phyloP scores from a whole-genome alignment of 1,140 invertebrate species.

The Bombus waltoni region DNA sequence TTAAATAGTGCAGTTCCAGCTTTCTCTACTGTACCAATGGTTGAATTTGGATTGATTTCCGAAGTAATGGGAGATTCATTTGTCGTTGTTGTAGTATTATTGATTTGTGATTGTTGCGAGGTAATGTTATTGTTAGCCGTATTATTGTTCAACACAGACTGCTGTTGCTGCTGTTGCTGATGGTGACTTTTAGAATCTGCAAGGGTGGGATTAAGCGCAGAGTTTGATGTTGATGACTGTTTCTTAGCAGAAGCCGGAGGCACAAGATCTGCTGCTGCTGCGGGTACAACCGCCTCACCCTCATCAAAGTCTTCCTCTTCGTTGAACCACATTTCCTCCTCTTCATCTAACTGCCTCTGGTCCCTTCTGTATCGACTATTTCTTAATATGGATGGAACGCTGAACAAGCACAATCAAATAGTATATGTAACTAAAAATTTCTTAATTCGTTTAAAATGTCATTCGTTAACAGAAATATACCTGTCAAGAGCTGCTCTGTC shows the following conservation, averaged over 20 bases:
- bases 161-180: conserved; percentile 75
- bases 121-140: conserved; percentile 77
- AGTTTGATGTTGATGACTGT: conserved; percentile 80
- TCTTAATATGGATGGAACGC: conserved; percentile 90
- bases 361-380: conserved; percentile 93
- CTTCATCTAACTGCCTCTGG: conserved; percentile 96
- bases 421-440: conserved; percentile 9
- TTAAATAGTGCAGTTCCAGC: conserved; percentile 84
- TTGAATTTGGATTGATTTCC: conserved; percentile 80
- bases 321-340: conserved; percentile 99
- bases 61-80: conserved; percentile 76
- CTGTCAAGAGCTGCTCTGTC: conserved; percentile 89
- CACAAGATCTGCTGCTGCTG: conserved; percentile 79
- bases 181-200: conserved; percentile 77
- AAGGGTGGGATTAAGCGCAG: conserved; percentile 74
- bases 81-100: conserved; percentile 78
- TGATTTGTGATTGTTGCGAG: conserved; percentile 76
- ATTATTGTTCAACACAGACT: conserved; percentile 82
- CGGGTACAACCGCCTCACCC: conserved; percentile 86
- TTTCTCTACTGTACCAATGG: conserved; percentile 77
- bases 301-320: conserved; percentile 98
- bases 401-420: conserved; percentile 54
- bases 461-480: conserved; percentile 77
- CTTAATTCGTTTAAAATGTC: background rate
- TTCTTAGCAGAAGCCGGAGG: conserved; percentile 76